Base-by-base conservation (phyloP, 2,113 vertebrate genomes). In the Cebidichthys violaceus region DNA sequence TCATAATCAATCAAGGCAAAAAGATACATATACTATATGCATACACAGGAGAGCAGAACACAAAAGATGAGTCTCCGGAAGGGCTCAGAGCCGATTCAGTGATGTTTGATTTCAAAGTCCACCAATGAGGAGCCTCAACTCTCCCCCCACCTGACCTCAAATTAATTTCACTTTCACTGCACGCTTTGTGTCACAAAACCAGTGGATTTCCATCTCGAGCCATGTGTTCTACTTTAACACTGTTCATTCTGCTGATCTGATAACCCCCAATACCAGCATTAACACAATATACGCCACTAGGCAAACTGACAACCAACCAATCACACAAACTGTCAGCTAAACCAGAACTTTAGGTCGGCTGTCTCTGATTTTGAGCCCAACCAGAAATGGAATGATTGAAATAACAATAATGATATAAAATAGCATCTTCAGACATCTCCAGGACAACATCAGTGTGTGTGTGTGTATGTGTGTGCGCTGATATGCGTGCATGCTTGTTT, bases 1-100 rank as follows among this genome's bases (percentile, higher is more conserved):
- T 95, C 90, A 92, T 92, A 94, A 92, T 95, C 90, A 93, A 93
- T 93, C 94, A 94, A 95, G 94, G 94, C 94, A 94, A 93, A 93
- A 94, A 92, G 88, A 90, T 91, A 93, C 91, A 90, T 86, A 82
- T 89, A 93, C 87, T 81, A 87, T 87, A 94, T 94, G 93, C 84
- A 91, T 92, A 92, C 90, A 94, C 92, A 90, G 93, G 92, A 93
- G 91, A 93, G 92, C 83, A 86, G 86, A 94, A 94, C 89, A 92
- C 89, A 94, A 92, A 90, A 84, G 79, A 91, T 86, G 89, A 86
- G 81, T 88, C 88, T 92, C 77, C 67, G 83, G 83, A 86, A 83
- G 84, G 89, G 90, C 81, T 88, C 86, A 7, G 66, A 83, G 83
- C 65, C 27, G 45, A 87, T 50, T 70, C 43, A 73, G 78, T 41